Evolutionary conservation across 2,797 vertebrate species (phyloP), one percentile per base, ranked within the genome.

Genomic region (Neomorphus geoffroyi): DNA sequence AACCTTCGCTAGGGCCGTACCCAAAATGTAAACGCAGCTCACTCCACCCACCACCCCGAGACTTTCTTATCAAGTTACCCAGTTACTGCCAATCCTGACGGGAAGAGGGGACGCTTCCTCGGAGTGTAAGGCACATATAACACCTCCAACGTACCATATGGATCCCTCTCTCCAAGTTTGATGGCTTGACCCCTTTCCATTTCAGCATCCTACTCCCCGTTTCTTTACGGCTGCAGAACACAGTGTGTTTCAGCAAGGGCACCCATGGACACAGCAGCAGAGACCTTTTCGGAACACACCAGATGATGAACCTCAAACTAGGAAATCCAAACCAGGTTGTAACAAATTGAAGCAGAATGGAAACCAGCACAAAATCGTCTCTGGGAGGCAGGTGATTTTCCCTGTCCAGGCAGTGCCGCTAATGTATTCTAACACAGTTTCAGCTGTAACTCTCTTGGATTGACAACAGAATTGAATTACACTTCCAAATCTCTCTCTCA

Each of bases 401-500:
- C 27, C 71, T 22, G 50, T 46, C 54, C 80, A 64, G 51, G 48
- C 93, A 66, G 16, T 12, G 61, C 73, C 4, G 37, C 24, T 92
- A 67, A 96, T 70, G 54, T 57, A 90, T 80, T 95, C 94, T 71
- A 89, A 79, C 71, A 88, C 69, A 50, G 83, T 45, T 79, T 87
- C 91, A 85, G 86, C 71, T 93, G 72, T 81, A 92, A 83, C 77
- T 91, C 87, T 84, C 77, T 80, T 66, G 62, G 80, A 94, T 10
- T 87, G 85, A 88, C 87, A 88, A 90, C 35, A 81, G 84, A 95
- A 94, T 61, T 96, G 78, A 95, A 93, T 91, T 93, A 94, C 26
- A 80, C 75, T 83, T 95, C 88, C 92, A 95, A 94, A 96, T 90
- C 75, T 92, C 80, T 80, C 73, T 96, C 86, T 93, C 84, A 86